Conservation (phyloP, 2,797 vertebrate genomes). For the Cichlasoma orientale region DNA sequence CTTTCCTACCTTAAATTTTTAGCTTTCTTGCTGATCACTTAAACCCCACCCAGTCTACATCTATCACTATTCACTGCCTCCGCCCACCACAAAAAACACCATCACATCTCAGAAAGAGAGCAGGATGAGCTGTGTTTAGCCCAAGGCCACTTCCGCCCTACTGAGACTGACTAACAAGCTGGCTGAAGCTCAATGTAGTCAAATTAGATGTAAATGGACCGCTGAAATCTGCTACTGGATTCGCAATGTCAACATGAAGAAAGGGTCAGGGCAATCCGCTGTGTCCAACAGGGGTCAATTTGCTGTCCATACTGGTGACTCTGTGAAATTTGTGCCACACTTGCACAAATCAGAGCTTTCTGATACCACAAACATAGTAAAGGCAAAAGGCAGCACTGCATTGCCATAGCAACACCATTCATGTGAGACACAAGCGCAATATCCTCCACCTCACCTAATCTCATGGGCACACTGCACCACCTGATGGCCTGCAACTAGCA, state of each 20-base stretch:
- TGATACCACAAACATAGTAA: constrained; percentile 34
- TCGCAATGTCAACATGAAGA: constrained; percentile 4
- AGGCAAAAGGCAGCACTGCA: constrained; percentile 47
- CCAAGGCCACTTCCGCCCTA: constrained; percentile 44
- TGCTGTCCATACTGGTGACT: background rate
- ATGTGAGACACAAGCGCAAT: constrained; percentile 37
- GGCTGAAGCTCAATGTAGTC: constrained; percentile 15
- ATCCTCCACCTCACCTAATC: constrained; percentile 35
- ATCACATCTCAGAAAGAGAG: constrained; percentile 41
- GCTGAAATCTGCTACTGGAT: constrained; percentile 5
- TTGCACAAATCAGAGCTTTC: constrained; percentile 29
- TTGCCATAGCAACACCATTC: constrained; percentile 75
- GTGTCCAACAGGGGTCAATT: background rate
- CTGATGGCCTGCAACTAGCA: constrained; percentile 62
- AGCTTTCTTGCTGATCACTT: background rate
- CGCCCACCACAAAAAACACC: constrained; percentile 15
- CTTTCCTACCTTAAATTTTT: background rate
- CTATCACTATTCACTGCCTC: constrained; percentile 31
- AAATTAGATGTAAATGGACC: constrained; percentile 31
- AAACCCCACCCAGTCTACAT: constrained; percentile 10
- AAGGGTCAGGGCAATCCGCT: background rate
- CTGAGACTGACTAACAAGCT: constrained; percentile 40
- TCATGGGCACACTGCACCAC: constrained; percentile 68
- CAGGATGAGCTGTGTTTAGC: constrained; percentile 55
- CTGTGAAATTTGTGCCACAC: background rate